phyloP scores from a whole-genome alignment of 30 jellyfish, hydroid and myxozoan genomes.

The Chironex yamaguchii region DNA sequence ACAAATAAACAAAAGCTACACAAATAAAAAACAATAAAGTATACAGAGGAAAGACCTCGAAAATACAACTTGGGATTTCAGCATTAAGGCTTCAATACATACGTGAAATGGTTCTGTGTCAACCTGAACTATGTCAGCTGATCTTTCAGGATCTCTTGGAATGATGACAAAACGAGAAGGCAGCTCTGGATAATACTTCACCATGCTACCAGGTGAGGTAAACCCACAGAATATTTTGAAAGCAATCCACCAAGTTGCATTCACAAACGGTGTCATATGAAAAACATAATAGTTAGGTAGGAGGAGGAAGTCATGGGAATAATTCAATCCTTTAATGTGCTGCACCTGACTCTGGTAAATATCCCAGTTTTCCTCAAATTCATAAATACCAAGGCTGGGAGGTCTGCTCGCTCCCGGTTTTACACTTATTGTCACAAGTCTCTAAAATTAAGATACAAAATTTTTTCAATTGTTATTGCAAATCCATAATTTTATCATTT shows the following conservation, averaged over 20 bases:
- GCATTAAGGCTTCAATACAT: constrained; percentile 24
- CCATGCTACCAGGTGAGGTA: constrained; percentile 91
- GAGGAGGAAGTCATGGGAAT: constrained; percentile 90
- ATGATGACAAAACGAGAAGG: constrained; percentile 92
- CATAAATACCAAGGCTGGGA: constrained; percentile 78
- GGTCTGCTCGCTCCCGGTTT: constrained; percentile 71
- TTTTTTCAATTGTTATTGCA: too few species aligned
- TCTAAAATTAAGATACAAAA: too few species aligned
- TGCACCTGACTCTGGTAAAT: constrained; percentile 58
- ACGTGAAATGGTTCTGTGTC: constrained; percentile 93
- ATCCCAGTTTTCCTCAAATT: constrained; percentile 92
- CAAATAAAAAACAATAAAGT: background rate
- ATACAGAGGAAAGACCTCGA: background rate
- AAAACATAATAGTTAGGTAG: constrained; percentile 88
- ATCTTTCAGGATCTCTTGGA: constrained; percentile 78
- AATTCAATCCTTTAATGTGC: constrained; percentile 84
- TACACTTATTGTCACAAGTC: constrained; percentile 83
- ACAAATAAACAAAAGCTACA: too few species aligned
- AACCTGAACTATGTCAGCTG: constrained; percentile 52
- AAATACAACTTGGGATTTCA: background rate
- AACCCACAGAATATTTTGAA: constrained; percentile 87
- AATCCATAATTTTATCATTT: too few species aligned
- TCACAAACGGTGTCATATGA: constrained; percentile 95
- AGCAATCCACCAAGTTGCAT: constrained; percentile 67
- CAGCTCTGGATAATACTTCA: constrained; percentile 76